Percentiles rank a stretch among this genome's conserved stretches.
Evolutionary conservation across 2,888 invertebrate species (phyloP).

Genomic region (Caenorhabditis virilis): DNA sequence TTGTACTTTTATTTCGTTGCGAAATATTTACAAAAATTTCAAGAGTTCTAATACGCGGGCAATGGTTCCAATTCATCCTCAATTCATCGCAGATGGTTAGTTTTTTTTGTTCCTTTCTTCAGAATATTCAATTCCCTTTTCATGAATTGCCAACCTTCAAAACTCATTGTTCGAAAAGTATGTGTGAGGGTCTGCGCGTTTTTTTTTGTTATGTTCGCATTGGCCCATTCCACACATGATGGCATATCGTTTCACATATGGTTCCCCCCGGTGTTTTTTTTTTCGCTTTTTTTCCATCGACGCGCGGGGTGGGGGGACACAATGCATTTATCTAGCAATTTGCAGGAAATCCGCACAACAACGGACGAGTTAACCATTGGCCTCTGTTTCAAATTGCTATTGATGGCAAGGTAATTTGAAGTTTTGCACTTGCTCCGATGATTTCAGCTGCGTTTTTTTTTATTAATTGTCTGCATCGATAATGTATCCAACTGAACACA

Average conservation of each 20-base stretch:
- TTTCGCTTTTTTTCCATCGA: neutral
- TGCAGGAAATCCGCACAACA: neutral
- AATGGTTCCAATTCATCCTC: slow-evolving; percentile 20
- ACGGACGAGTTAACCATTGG: slow-evolving; percentile 16
- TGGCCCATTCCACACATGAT: too few species aligned
- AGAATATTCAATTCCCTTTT: neutral
- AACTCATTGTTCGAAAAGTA: too few species aligned
- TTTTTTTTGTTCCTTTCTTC: too few species aligned
- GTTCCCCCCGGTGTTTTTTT: neutral
- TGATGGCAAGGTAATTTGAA: slow-evolving; percentile 25
- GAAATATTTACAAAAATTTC: too few species aligned
- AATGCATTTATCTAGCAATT: neutral
- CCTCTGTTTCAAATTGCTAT: slow-evolving; percentile 38
- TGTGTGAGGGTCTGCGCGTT: too few species aligned
- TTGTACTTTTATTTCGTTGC: too few species aligned
- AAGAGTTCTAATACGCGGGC: slow-evolving; percentile 21
- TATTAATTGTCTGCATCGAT: too few species aligned
- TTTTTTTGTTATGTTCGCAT: too few species aligned
- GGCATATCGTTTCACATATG: too few species aligned
- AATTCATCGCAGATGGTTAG: slow-evolving; percentile 12
- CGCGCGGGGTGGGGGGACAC: too few species aligned
- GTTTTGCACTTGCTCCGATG: neutral
- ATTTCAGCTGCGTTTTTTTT: neutral
- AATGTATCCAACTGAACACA: too few species aligned
- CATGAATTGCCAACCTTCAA: too few species aligned